Evolutionary conservation across 2,797 vertebrate genomes (phyloP), one percentile per base, ranked within the genome.

Genomic region (Takifugu rubripes): DNA sequence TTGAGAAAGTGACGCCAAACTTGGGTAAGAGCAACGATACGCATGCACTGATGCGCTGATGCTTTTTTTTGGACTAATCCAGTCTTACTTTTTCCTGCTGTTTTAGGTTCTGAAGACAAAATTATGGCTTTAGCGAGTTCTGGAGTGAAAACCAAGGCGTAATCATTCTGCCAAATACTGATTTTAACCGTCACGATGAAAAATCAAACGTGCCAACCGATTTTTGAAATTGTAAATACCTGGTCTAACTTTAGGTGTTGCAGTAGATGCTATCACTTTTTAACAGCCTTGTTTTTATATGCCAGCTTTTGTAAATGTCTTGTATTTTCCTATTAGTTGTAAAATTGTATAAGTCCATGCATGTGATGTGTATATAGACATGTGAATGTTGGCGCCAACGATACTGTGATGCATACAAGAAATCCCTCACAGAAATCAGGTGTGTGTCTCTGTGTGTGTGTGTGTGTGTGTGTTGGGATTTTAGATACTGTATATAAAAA

Each of bases 81-180:
- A 9, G n/a, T 66, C 9, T 1, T 59, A 64, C 44, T 62, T 64
- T 0, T 3, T 14, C 63, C 27, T 33, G 1, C 33, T 70, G 61
- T 83, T 75, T 49, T 62, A 99, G 97, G 96, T 25, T 96, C 95
- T 5, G 97, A 95, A 86, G 96, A 98, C 86, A 99, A 99, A 84
- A 95, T 99, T 64, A 83, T 99, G 87, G 97, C 97, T 77, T 90
- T 99, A 77, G 97, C 96, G 27, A 96, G 93, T 84, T 93, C 94
- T 73, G 95, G 95, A 67, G 94, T 99, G 73, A 97, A 96, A 82
- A 88, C 89, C 36, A 94, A 95, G 47, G 88, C 91, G 12, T 96
- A 92, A 90, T 33, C 5, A 7, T 27, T 0, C 31, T 33, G 40
- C 17, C 25, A 52, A 59, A 52, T 44, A 40, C 49, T 14, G 0